Evolutionary conservation across 1,140 invertebrate species (phyloP), one percentile per base, ranked within the genome.

Genomic region (Dufourea novaeangliae): DNA sequence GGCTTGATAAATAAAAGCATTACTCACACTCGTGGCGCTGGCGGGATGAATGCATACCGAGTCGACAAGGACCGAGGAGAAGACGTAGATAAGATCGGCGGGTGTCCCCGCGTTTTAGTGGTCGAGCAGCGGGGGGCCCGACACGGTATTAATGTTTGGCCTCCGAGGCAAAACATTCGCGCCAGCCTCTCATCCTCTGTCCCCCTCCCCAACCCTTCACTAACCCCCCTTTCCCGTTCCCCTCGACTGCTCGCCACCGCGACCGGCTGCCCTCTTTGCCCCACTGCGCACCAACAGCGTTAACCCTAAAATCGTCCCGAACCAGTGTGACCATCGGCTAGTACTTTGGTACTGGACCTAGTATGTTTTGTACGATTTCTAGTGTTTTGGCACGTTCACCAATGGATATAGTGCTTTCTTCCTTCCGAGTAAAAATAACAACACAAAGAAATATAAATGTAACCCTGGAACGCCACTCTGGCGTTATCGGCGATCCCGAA

Each of bases 1-100:
- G 86, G 84, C 75, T 90, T 90, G 89, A 90, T 90, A 90, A 90
- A 90, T 90, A 90, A 90, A 90, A 90, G 89, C 89, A 90, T 89
- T 90, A 90, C 84, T 90, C 88, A 90, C 82, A 84, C 86, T 89
- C 85, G 85, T 87, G 88, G 82, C 73, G 77, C 87, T 86, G 83
- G 83, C 87, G 87, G 87, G 87, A 90, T 90, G 89, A 90, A 90
- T 90, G 89, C 89, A 90, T 90, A 90, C 88, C 88, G 86, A 90
- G 88, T 88, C 86, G 87, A 90, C 88, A 86, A 89, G 88, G 87
- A 90, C 88, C 88, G 86, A 90, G 85, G 87, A 90, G 88, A 90
- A 90, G 88, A 89, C 82, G 88, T 80, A 90, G 89, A 90, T 90
- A 90, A 90, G 89, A 90, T 90, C 89, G 88, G 88, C 89, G 89